Base-by-base conservation (phyloP, 2,888 invertebrate species). In the Diploptera punctata region DNA sequence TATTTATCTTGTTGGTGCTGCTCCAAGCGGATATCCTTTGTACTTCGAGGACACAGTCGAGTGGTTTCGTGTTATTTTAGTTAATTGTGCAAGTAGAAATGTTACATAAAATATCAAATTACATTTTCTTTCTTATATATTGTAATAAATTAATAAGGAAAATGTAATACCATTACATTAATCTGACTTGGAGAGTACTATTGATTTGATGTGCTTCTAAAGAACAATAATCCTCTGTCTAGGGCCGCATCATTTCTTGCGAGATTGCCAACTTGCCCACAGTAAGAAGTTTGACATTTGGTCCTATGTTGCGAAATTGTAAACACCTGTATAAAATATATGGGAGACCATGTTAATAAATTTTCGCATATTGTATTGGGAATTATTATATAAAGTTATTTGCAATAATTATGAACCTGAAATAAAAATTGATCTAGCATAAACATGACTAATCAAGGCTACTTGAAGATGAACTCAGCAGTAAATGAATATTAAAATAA, bases 391-490 rank as follows among this genome's bases (percentile, higher is more conserved):
- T n/a, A n/a, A n/a, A n/a, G n/a, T n/a, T n/a, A n/a, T n/a, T n/a
- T n/a, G n/a, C n/a, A n/a, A n/a, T n/a, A n/a, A n/a, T n/a, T n/a
- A n/a, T n/a, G n/a, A n/a, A n/a, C n/a, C n/a, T n/a, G n/a, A n/a
- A n/a, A n/a, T n/a, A n/a, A n/a, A n/a, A n/a, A n/a, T n/a, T n/a
- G n/a, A n/a, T n/a, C n/a, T 33, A 33, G 29, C 4, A 29, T 57
- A 57, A 57, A 57, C 5, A 24, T 57, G n/a, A 31, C 57, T 2
- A 57, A 44, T 47, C 65, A 65, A 65, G 65, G 65, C 44, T 65
- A 65, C 65, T 33, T n/a, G 47, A 65, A 29, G 65, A 57, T 65
- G 65, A 65, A 47, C 47, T 65, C 65, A 65, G 65, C 65, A 65
- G 44, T 65, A 65, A 65, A 65, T 65, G 29, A 26, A n/a, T n/a